phyloP scores from a whole-genome alignment of 2,113 vertebrate species.

The Eublepharis macularius region DNA sequence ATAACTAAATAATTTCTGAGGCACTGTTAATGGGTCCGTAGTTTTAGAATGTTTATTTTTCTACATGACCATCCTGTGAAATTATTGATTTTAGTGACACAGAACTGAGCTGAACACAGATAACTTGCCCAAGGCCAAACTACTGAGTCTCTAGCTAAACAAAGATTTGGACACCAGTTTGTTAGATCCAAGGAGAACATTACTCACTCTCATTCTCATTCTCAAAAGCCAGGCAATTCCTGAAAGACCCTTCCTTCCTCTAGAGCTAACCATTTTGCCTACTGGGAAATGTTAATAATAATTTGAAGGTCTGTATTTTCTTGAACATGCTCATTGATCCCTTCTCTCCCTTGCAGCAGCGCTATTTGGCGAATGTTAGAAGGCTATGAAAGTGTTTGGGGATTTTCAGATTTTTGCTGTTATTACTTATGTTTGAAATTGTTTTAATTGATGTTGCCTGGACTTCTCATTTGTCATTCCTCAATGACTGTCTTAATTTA shows the following conservation, averaged over 20 bases:
- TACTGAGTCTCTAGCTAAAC: background rate
- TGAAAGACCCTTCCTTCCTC: background rate
- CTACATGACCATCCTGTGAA: no score
- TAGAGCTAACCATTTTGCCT: background rate
- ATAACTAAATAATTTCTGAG: background rate
- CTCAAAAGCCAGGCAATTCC: no score
- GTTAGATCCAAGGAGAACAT: background rate
- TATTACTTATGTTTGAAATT: constrained; percentile 66
- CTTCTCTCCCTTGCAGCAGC: background rate
- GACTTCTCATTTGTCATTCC: constrained; percentile 64
- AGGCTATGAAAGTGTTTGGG: constrained; percentile 50
- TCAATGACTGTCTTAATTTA: constrained; percentile 64
- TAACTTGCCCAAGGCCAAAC: background rate
- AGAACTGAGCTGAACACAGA: no score
- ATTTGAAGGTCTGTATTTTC: constrained; percentile 42
- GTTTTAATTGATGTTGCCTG: constrained; percentile 64
- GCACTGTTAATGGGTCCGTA: background rate
- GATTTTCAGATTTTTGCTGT: constrained; percentile 45
- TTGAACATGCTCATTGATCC: background rate
- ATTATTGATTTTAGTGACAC: no score
- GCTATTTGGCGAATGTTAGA: constrained; percentile 48
- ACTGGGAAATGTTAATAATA: background rate
- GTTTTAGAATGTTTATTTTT: no score
- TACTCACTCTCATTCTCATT: no score
- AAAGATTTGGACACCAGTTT: background rate